phyloP scores from a whole-genome alignment of 2,797 vertebrate genomes.

The Microctenopoma steveboyesi region DNA sequence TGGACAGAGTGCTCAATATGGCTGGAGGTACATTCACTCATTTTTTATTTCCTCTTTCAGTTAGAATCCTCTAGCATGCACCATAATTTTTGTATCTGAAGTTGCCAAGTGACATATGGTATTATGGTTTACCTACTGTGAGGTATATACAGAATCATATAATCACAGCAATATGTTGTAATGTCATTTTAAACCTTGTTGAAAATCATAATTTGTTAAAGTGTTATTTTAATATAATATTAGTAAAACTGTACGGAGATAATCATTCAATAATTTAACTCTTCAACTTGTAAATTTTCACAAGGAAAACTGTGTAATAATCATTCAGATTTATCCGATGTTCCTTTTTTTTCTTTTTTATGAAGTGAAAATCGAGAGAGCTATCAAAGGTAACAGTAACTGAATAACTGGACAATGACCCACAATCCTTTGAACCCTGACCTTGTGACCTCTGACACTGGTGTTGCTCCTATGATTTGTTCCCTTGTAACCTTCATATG shows the following conservation, averaged over 20 bases:
- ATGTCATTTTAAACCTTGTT: neutral
- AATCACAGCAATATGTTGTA: neutral
- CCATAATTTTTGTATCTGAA: neutral
- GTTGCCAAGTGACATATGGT: neutral
- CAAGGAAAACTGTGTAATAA: slow-evolving; percentile 10
- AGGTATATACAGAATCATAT: neutral
- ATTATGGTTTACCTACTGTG: neutral
- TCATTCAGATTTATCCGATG: slow-evolving; percentile 10
- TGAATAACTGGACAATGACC: slow-evolving; percentile 44
- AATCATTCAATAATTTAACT: neutral
- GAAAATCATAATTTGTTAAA: neutral
- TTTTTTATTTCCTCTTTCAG: slow-evolving; percentile 45
- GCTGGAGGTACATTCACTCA: slow-evolving; percentile 84
- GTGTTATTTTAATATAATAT: neutral
- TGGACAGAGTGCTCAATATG: slow-evolving; percentile 87
- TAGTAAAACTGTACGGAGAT: neutral
- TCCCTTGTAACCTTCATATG: slow-evolving; percentile 60
- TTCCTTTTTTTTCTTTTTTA: slow-evolving; percentile 63
- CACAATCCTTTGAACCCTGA: slow-evolving; percentile 68
- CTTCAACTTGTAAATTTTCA: neutral
- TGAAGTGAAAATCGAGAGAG: slow-evolving; percentile 90
- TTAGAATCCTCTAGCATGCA: neutral
- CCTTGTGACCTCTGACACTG: slow-evolving; percentile 70
- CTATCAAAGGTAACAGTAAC: slow-evolving; percentile 86
- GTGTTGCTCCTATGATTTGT: slow-evolving; percentile 66